These are phyloP conservation scores for Epinephelus lanceolatus DNA, from an alignment of 2,113 vertebrate genomes.

Conservation along the genomic window DNA sequence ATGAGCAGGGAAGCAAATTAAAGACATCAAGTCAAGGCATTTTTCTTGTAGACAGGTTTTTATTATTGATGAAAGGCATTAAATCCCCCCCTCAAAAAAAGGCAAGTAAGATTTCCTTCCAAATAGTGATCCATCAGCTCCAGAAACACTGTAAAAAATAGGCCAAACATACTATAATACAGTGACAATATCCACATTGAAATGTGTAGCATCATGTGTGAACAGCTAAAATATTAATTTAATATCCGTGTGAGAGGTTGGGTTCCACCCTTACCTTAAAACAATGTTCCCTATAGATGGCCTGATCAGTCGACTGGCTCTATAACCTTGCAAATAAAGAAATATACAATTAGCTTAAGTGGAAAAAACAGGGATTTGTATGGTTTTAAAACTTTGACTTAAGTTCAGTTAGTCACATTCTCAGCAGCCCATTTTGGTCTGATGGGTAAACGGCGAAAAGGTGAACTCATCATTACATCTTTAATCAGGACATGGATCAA, in stretches of 20 bases:
- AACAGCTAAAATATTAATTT: background rate
- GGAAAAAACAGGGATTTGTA: background rate
- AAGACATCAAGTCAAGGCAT: background rate
- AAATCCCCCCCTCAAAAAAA: background rate
- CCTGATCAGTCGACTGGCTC: background rate
- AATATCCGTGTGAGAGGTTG: background rate
- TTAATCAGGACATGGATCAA: background rate
- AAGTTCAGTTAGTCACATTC: slow-evolving; percentile 73
- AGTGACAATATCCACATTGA: slow-evolving; percentile 30
- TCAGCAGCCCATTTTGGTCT: slow-evolving; percentile 78
- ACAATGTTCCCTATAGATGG: background rate
- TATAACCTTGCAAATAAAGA: background rate
- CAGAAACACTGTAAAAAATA: background rate
- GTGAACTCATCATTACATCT: slow-evolving; percentile 71
- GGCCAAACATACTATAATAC: background rate
- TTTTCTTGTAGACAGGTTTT: background rate
- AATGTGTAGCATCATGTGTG: background rate
- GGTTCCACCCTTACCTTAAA: slow-evolving; percentile 8
- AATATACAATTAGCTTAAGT: background rate
- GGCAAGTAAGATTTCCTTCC: background rate
- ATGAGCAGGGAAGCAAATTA: background rate
- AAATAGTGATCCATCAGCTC: background rate
- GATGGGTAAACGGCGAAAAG: slow-evolving; percentile 83
- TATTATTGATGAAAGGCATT: background rate
- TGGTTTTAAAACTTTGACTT: background rate